Percentiles rank a stretch among this genome's conserved stretches.
Evolutionary conservation across 35 echinoderm and acorn worm species (phyloP).

Genomic region (Diadema setosum): DNA sequence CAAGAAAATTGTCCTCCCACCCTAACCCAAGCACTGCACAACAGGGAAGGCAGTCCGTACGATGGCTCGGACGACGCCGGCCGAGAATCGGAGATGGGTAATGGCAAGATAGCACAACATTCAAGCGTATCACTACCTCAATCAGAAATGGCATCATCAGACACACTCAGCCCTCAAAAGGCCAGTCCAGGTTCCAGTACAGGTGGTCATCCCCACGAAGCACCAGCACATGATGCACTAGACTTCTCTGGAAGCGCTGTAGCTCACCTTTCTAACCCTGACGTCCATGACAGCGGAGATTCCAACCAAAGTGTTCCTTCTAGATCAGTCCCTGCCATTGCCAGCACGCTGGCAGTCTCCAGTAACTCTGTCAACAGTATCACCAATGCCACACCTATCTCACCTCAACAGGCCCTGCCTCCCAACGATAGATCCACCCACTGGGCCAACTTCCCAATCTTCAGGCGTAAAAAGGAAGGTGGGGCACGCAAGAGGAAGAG

Average conservation of each 20-base stretch:
- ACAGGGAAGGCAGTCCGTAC: background rate
- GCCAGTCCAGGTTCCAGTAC: conserved; percentile 20
- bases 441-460: conserved; percentile 68
- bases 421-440: conserved; percentile 50
- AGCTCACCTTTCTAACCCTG: conserved; percentile 19
- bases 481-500: conserved; percentile 85
- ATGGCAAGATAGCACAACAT: conserved; percentile 4
- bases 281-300: conserved; percentile 26
- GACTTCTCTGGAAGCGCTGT: conserved; percentile 23
- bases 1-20: background rate
- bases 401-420: conserved; percentile 3
- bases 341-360: conserved; percentile 2
- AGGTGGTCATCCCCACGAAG: conserved; percentile 13
- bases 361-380: conserved; percentile 12
- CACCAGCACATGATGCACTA: background rate
- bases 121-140: conserved; percentile 8
- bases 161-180: conserved; percentile 23
- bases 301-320: conserved; percentile 30
- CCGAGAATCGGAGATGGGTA: background rate
- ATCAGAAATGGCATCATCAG: background rate
- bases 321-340: background rate
- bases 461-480: conserved; percentile 57
- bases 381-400: background rate
- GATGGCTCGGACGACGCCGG: background rate
- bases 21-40: background rate